These are phyloP conservation scores for Cynocephalus volans DNA, from an alignment of 2,113 vertebrate genomes.

Conservation along the genomic window DNA sequence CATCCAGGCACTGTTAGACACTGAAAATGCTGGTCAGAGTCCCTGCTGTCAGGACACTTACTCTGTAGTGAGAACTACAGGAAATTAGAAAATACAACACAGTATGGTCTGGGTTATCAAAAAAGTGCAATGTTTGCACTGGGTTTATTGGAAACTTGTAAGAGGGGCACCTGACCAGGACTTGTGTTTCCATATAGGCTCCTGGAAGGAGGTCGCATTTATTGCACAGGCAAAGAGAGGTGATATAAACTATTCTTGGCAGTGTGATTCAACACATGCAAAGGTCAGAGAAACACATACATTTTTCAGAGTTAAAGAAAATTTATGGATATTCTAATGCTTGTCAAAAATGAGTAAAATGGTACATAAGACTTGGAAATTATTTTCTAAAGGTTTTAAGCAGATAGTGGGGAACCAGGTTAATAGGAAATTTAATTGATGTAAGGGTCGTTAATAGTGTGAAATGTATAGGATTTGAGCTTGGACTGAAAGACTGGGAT, in stretches of 20 bases:
- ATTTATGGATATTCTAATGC: background rate
- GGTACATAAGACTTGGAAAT: background rate
- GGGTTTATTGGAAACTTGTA: background rate
- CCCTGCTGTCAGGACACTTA: background rate
- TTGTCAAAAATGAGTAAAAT: background rate
- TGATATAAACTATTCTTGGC: background rate
- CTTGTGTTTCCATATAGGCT: background rate
- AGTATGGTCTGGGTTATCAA: background rate
- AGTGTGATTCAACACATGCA: background rate
- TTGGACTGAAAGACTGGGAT: background rate
- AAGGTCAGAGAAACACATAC: background rate
- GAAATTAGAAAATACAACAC: conserved; percentile 20
- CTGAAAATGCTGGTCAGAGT: conserved; percentile 26
- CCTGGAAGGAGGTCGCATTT: conserved; percentile 6
- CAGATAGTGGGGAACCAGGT: background rate
- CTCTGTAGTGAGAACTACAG: background rate
- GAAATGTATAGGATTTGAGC: background rate
- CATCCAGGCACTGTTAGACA: background rate
- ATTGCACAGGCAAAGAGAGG: background rate
- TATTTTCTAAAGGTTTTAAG: background rate
- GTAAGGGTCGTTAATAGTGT: background rate
- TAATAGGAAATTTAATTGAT: conserved; percentile 16
- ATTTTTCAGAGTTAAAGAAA: background rate
- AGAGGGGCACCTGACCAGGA: conserved; percentile 17
- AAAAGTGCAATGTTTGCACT: background rate